Conservation (phyloP, 2,113 vertebrate species). For the Tichodroma muraria region DNA sequence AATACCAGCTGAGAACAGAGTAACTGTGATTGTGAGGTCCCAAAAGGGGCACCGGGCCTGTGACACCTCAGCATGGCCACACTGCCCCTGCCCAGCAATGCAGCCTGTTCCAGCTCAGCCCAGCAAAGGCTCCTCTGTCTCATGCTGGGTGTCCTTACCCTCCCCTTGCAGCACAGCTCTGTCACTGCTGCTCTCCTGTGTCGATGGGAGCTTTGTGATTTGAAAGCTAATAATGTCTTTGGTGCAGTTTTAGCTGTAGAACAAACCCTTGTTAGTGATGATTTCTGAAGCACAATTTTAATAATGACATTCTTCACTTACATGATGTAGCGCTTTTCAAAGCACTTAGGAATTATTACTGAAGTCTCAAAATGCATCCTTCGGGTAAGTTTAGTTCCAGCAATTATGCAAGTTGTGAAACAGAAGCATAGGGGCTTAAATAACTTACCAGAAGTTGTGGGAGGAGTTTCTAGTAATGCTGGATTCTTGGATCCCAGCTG, state of each 20-base stretch:
- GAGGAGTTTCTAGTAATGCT: background rate
- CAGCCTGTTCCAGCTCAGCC: background rate
- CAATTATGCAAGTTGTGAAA: slow-evolving; percentile 6
- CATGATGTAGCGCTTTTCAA: slow-evolving; percentile 19
- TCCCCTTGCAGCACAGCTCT: background rate
- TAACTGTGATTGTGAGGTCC: background rate
- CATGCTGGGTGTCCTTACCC: background rate
- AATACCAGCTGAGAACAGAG: background rate
- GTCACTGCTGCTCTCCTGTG: background rate
- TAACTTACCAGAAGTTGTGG: background rate
- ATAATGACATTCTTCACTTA: slow-evolving; percentile 44
- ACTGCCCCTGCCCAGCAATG: accelerated
- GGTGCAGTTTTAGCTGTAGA: background rate
- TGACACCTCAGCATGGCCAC: background rate
- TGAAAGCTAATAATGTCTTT: background rate
- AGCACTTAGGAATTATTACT: slow-evolving; percentile 46
- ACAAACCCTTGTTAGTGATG: slow-evolving; percentile 2
- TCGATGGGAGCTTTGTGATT: background rate
- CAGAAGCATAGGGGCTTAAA: background rate
- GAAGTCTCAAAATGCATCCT: slow-evolving; percentile 26
- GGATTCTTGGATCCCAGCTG: background rate
- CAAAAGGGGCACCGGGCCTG: background rate
- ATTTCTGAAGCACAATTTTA: slow-evolving; percentile 45
- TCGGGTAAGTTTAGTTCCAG: slow-evolving; percentile 21
- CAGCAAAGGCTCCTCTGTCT: background rate